Evolutionary conservation across 2,888 invertebrate genomes (phyloP).

Genomic region (Ptychoptera contaminata): DNA sequence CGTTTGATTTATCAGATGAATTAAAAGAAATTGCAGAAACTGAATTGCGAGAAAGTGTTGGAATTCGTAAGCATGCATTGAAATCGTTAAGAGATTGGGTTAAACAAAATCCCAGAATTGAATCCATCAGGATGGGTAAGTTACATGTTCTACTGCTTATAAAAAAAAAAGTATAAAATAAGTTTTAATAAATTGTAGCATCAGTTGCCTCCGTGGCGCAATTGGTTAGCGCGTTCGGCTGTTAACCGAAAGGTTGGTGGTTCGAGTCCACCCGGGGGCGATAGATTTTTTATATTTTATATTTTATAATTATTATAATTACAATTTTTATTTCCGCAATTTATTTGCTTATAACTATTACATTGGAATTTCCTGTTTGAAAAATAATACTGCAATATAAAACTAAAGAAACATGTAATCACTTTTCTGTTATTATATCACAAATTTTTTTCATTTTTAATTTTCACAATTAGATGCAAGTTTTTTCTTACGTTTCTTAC

Average conservation of each 20-base stretch:
- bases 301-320: too few species aligned
- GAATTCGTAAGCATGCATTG: slow-evolving; percentile 45
- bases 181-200: too few species aligned
- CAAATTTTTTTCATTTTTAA: slow-evolving; percentile 1
- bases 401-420: too few species aligned
- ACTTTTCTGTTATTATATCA: too few species aligned
- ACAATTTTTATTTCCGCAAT: too few species aligned
- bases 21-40: slow-evolving; percentile 46
- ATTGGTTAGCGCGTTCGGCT: slow-evolving; percentile 88
- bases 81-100: slow-evolving; percentile 53
- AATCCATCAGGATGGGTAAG: slow-evolving; percentile 50
- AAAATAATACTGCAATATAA: too few species aligned
- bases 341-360: too few species aligned
- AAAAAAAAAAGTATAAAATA: neutral
- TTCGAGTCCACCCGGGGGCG: slow-evolving; percentile 88
- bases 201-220: slow-evolving; percentile 60
- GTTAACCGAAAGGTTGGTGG: slow-evolving; percentile 94
- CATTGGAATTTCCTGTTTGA: too few species aligned
- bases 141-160: neutral
- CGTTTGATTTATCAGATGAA: slow-evolving; percentile 41
- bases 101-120: slow-evolving; percentile 50
- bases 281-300: slow-evolving; percentile 21
- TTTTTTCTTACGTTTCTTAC: slow-evolving; percentile 58
- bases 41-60: slow-evolving; percentile 53
- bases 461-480: slow-evolving; percentile 31